Conservation (phyloP, 2,113 vertebrate genomes). For the Gymnorhina tibicen region DNA sequence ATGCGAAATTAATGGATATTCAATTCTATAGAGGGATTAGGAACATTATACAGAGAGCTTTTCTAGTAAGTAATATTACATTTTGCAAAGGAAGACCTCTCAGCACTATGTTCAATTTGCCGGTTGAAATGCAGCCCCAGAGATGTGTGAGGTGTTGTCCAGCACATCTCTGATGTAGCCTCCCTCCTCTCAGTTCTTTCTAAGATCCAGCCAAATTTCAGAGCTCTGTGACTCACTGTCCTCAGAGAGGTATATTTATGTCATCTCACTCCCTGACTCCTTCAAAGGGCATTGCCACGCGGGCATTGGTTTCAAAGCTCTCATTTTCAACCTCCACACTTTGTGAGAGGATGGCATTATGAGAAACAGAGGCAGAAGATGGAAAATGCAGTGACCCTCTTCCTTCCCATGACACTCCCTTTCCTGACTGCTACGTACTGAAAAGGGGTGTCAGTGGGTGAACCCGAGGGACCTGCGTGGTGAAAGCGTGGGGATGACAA, state of each 20-base stretch:
- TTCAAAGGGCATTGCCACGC: not conserved
- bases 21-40: not conserved
- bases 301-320: not conserved
- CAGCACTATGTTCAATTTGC: not conserved
- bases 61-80: not conserved
- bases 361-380: not conserved
- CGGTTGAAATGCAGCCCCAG: not conserved
- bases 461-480: not conserved
- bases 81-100: not conserved
- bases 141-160: rapidly evolving
- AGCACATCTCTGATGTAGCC: not conserved
- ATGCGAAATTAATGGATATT: not conserved
- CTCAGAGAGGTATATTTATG: not conserved
- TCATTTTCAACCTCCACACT: not conserved
- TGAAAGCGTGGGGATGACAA: not conserved
- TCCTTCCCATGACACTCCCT: not conserved
- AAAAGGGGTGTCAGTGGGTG: too few relatives aligned
- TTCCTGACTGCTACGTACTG: rapidly evolving
- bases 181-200: not conserved
- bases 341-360: not conserved
- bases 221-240: not conserved
- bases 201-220: not conserved
- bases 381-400: not conserved
- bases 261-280: not conserved
- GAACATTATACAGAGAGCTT: not conserved